A percentile compares a stretch with the other conserved stretches of the same genome.
These are phyloP conservation scores for Cyrtodaria siliqua DNA, from an alignment of 2,888 invertebrate genomes.

Conservation along the genomic window DNA sequence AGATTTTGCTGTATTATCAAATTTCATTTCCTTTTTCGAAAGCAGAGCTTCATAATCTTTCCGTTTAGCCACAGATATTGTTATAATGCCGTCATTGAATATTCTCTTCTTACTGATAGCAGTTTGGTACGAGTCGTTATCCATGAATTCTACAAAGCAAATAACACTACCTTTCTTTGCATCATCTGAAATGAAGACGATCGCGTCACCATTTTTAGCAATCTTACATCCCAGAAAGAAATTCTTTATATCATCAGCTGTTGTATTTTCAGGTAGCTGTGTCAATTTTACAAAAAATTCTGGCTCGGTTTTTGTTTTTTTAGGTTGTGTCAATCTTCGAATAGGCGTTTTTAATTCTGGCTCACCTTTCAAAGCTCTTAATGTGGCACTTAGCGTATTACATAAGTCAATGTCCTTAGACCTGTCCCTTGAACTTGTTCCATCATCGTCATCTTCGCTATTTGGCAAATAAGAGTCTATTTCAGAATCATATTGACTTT, in stretches of 20 bases:
- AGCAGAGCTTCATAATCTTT: constrained; percentile 68
- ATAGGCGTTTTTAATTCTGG: neutral
- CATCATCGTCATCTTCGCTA: constrained; percentile 13
- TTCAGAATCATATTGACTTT: constrained; percentile 91
- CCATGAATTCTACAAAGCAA: constrained; percentile 93
- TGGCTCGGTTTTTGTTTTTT: constrained; percentile 9
- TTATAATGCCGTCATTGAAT: constrained; percentile 80
- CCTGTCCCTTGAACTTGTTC: constrained; percentile 22
- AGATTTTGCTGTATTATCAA: constrained; percentile 31
- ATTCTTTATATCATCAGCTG: constrained; percentile 92
- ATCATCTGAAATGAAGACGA: constrained; percentile 89
- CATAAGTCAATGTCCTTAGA: constrained; percentile 40
- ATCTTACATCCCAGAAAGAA: constrained; percentile 96
- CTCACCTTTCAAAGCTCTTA: constrained; percentile 49
- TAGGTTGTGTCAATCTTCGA: neutral
- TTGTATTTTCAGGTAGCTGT: constrained; percentile 70
- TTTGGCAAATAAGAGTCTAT: constrained; percentile 88
- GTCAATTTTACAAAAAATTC: constrained; percentile 65
- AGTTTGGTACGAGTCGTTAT: constrained; percentile 90
- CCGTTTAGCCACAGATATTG: constrained; percentile 58
- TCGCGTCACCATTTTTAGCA: constrained; percentile 87
- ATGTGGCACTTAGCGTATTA: constrained; percentile 51
- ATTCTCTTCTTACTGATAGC: constrained; percentile 89
- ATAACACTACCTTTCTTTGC: constrained; percentile 88
- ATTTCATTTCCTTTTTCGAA: constrained; percentile 52